phyloP scores from a whole-genome alignment of 1,140 invertebrate genomes.

The Trinorchestia longiramus region DNA sequence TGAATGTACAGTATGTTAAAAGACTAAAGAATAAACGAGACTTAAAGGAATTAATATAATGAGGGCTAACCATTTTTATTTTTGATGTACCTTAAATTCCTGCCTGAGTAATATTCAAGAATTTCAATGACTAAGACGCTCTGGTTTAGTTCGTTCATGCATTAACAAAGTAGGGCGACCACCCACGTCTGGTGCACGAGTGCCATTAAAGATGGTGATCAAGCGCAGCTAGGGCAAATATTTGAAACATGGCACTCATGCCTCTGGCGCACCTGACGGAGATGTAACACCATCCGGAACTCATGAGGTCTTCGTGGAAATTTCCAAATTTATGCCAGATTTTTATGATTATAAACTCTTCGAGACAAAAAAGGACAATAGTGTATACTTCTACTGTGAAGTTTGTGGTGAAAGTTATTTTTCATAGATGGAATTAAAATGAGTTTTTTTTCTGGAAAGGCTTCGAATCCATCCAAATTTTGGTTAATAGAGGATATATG shows the following conservation, averaged over 20 bases:
- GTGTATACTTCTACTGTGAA: background rate
- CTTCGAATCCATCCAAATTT: too few relatives aligned
- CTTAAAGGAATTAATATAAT: too few relatives aligned
- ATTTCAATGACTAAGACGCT: background rate
- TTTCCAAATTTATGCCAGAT: background rate
- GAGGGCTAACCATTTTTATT: too few relatives aligned
- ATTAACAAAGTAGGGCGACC: background rate
- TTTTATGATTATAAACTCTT: background rate
- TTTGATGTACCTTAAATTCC: too few relatives aligned
- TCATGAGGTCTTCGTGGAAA: background rate
- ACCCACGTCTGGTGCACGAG: background rate
- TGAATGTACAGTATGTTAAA: too few relatives aligned
- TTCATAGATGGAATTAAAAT: too few relatives aligned
- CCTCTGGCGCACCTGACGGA: background rate
- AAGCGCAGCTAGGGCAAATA: background rate
- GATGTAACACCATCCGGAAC: background rate
- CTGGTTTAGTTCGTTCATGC: background rate
- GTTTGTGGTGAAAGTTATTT: background rate
- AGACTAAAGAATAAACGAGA: too few relatives aligned
- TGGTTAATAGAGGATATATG: background rate
- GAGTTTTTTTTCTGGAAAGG: too few relatives aligned
- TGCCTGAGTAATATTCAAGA: too few relatives aligned
- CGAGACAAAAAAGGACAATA: background rate
- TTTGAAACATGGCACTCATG: conserved; percentile 31
- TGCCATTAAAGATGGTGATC: conserved; percentile 23